These are phyloP conservation scores for Loriculus beryllinus DNA, from an alignment of 2,797 vertebrate species.

Conservation along the genomic window DNA sequence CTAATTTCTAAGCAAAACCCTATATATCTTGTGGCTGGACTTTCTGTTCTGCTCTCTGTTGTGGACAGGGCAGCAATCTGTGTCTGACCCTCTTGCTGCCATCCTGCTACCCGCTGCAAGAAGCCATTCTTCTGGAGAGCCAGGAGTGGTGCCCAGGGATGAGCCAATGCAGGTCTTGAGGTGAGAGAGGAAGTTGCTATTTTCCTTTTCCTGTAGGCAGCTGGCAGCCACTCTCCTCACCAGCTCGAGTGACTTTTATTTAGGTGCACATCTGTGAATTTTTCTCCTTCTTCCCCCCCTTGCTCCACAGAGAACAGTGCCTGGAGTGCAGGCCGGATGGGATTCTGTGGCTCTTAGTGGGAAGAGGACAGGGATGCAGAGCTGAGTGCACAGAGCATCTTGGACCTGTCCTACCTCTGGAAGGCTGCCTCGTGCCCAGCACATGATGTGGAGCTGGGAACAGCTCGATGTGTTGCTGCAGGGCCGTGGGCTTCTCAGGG, in stretches of 20 bases:
- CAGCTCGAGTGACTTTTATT: slow-evolving; percentile 27
- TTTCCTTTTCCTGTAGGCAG: neutral
- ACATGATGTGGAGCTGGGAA: neutral
- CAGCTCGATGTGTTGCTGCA: neutral
- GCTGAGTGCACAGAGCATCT: neutral
- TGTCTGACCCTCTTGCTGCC: neutral
- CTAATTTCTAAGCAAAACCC: neutral
- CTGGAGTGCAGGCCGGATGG: neutral
- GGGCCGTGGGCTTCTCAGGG: fast-evolving
- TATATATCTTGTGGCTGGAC: fast-evolving
- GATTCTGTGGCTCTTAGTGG: fast-evolving
- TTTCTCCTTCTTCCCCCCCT: neutral
- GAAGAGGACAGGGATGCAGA: neutral
- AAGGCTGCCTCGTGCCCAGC: neutral
- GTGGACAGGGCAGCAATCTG: neutral
- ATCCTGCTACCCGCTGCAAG: neutral
- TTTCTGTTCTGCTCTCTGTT: fast-evolving
- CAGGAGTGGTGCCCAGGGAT: neutral
- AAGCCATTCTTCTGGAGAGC: neutral
- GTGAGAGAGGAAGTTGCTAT: neutral
- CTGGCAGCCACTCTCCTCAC: slow-evolving; percentile 1
- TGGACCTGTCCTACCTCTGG: neutral
- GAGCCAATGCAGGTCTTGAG: neutral
- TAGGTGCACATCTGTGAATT: neutral
- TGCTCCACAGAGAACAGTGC: neutral